Conservation (phyloP, 2,113 vertebrate species). For the Mionectes macconnelli region DNA sequence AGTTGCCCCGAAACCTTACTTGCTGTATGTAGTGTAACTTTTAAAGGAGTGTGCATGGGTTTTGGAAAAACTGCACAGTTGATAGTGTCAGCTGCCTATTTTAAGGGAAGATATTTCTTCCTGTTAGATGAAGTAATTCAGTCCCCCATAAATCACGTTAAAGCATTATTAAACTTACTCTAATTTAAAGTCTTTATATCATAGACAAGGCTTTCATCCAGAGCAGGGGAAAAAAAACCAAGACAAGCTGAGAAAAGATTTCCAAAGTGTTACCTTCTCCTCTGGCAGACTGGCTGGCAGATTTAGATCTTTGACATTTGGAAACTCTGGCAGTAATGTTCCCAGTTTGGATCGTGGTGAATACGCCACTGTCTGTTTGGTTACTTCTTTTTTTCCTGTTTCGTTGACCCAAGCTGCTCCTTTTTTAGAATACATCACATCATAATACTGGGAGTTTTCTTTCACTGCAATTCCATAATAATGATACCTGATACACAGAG, state of each 20-base stretch:
- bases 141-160: conserved; percentile 24
- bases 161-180: conserved; percentile 19
- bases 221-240: background rate
- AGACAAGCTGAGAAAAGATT: conserved; percentile 57
- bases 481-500: conserved; percentile 86
- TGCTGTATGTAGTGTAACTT: background rate
- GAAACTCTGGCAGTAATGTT: conserved; percentile 97
- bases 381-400: conserved; percentile 98
- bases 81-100: background rate
- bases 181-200: background rate
- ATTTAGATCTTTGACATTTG: conserved; percentile 99
- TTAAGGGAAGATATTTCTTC: background rate
- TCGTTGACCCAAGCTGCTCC: conserved; percentile 98
- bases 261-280: conserved; percentile 91
- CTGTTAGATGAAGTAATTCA: background rate
- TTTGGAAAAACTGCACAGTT: background rate
- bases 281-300: conserved; percentile 97
- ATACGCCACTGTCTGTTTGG: conserved; percentile 99
- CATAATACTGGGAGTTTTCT: conserved; percentile 97
- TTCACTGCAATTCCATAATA: conserved; percentile 99
- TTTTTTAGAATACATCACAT: conserved; percentile 99
- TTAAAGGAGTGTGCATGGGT: accelerated
- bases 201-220: conserved; percentile 40
- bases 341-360: conserved; percentile 99
- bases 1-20: background rate